phyloP scores from a whole-genome alignment of 1,140 invertebrate species.

The Habropoda laboriosa region DNA sequence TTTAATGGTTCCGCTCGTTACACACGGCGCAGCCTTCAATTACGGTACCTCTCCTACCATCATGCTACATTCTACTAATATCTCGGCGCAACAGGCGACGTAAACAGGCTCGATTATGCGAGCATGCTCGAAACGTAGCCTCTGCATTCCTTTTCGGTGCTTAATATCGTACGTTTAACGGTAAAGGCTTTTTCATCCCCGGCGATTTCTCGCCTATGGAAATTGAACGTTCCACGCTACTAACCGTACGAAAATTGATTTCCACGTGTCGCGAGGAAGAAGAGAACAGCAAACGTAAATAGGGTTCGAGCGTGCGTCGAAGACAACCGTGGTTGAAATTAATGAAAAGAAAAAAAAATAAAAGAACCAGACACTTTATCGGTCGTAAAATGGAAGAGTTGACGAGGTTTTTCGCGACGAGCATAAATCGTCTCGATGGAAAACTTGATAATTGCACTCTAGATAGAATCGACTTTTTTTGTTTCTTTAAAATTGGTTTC shows the following conservation, averaged over 20 bases:
- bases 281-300: neutral
- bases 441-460: constrained; percentile 7
- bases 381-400: neutral
- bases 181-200: constrained; percentile 5
- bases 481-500: neutral
- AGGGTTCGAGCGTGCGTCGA: neutral
- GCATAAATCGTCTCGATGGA: constrained; percentile 3
- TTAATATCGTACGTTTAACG: constrained; percentile 16
- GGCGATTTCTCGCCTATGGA: constrained; percentile 7
- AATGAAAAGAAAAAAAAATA: constrained; percentile 5
- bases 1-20: constrained; percentile 39
- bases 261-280: too few species aligned
- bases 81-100: neutral
- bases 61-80: constrained; percentile 15
- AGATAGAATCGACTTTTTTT: too few species aligned
- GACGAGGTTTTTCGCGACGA: neutral
- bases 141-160: constrained; percentile 6
- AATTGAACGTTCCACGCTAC: neutral
- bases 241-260: too few species aligned
- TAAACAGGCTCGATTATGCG: constrained; percentile 21
- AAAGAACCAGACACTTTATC: too few species aligned
- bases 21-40: constrained; percentile 9
- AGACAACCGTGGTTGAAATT: neutral
- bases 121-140: neutral
- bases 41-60: constrained; percentile 19